Conservation (phyloP, 2,888 invertebrate genomes). For the Parascotia fuliginaria region DNA sequence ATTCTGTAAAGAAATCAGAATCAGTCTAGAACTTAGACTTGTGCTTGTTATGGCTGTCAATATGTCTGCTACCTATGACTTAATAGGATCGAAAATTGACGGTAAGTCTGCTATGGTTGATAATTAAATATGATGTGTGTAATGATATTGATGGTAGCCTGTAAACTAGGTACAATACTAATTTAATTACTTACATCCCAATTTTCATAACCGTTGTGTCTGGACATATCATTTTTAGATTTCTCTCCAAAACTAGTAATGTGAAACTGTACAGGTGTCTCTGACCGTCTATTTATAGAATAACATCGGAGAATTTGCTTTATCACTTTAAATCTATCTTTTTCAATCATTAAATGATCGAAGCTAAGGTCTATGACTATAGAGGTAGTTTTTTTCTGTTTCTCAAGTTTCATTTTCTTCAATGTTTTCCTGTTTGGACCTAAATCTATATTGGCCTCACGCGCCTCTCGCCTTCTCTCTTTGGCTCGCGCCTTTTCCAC, state of each 20-base stretch:
- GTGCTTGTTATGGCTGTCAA: too few species aligned
- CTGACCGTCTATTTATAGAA: constrained; percentile 93
- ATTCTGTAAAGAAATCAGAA: too few species aligned
- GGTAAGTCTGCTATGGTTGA: too few species aligned
- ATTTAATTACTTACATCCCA: constrained; percentile 92
- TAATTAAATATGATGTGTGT: too few species aligned
- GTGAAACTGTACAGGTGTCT: constrained; percentile 92
- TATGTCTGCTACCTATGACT: too few species aligned
- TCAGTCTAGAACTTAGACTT: too few species aligned
- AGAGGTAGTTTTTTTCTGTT: constrained; percentile 88
- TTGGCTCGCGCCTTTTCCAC: constrained; percentile 90
- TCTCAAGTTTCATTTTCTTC: constrained; percentile 89
- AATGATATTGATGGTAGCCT: too few species aligned
- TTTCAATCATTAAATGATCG: constrained; percentile 95
- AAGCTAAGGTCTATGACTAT: constrained; percentile 96
- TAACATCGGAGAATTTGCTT: constrained; percentile 97
- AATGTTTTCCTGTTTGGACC: constrained; percentile 93
- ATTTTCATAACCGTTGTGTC: constrained; percentile 94
- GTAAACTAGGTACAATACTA: too few species aligned
- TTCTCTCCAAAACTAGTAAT: constrained; percentile 92
- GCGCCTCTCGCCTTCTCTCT: constrained; percentile 88
- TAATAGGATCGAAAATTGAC: too few species aligned
- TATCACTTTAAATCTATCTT: constrained; percentile 94
- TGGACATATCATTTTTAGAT: constrained; percentile 90
- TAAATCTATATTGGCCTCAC: constrained; percentile 88